Conservation (phyloP, 2,113 vertebrate species). For the Ptilorrhoa leucosticta region DNA sequence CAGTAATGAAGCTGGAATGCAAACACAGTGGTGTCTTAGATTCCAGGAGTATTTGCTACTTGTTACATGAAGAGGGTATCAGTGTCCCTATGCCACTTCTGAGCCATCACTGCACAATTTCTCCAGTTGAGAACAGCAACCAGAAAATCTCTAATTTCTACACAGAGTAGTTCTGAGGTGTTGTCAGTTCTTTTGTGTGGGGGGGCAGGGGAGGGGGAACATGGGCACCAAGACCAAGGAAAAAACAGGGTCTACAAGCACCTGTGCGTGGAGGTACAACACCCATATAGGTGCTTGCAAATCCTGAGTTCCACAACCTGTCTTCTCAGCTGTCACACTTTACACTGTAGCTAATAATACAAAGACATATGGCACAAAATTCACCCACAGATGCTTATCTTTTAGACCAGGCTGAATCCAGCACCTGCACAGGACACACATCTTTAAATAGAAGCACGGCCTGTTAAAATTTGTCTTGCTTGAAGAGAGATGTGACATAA, state of each 20-base stretch:
- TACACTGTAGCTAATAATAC: neutral
- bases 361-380: slow-evolving; percentile 68
- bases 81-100: neutral
- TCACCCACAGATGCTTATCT: slow-evolving; percentile 28
- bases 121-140: neutral
- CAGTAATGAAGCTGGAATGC: slow-evolving; percentile 57
- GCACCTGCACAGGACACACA: neutral
- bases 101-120: neutral
- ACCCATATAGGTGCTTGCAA: neutral
- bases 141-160: neutral
- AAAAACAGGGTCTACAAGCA: neutral
- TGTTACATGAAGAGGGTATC: neutral
- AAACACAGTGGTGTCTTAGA: slow-evolving; percentile 29
- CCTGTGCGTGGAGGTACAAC: fast-evolving
- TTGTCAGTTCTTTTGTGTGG: neutral
- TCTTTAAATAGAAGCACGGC: neutral
- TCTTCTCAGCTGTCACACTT: neutral
- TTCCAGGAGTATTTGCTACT: slow-evolving; percentile 20
- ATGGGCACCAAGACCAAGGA: neutral
- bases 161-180: neutral
- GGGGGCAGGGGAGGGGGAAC: neutral
- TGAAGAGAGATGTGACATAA: neutral
- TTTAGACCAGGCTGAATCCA: slow-evolving; percentile 4
- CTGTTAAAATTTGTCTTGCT: neutral
- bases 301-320: neutral